These are phyloP conservation scores for Aethes cnicana DNA, from an alignment of 2,888 invertebrate genomes.

Conservation along the genomic window DNA sequence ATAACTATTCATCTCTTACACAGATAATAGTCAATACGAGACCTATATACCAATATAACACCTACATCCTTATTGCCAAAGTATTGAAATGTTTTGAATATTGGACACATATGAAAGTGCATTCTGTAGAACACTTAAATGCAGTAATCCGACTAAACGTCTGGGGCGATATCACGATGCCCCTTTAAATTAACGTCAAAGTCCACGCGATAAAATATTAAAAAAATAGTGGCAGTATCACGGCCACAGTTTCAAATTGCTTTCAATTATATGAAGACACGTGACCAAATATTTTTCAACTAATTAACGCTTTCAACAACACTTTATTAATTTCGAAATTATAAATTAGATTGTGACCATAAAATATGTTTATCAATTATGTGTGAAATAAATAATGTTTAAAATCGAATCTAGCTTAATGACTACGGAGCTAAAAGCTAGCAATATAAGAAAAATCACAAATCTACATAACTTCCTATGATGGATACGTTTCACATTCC, in stretches of 20 bases:
- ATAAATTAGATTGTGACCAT: slow-evolving; percentile 59
- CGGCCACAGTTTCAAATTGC: slow-evolving; percentile 18
- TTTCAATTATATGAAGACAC: slow-evolving; percentile 23
- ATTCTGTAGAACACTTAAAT: slow-evolving; percentile 8
- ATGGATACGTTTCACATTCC: slow-evolving; percentile 64
- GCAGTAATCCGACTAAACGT: slow-evolving; percentile 21
- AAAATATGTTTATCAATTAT: slow-evolving; percentile 48
- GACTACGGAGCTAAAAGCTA: slow-evolving; percentile 74
- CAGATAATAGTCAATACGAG: slow-evolving; percentile 23
- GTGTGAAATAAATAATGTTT: slow-evolving; percentile 65
- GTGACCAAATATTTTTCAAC: slow-evolving; percentile 13
- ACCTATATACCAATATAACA: slow-evolving; percentile 58
- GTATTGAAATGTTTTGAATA: not conserved
- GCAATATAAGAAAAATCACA: slow-evolving; percentile 78
- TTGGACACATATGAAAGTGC: not conserved
- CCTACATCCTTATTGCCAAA: slow-evolving; percentile 44
- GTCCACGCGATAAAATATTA: slow-evolving; percentile 29
- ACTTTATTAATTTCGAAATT: slow-evolving; percentile 26
- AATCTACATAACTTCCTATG: slow-evolving; percentile 57
- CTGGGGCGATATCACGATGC: slow-evolving; percentile 20
- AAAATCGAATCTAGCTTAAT: slow-evolving; percentile 74
- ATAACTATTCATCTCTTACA: no score
- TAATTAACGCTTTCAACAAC: slow-evolving; percentile 10
- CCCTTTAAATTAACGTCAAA: slow-evolving; percentile 14
- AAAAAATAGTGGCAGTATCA: slow-evolving; percentile 49